Conservation (phyloP, 2,888 invertebrate species). For the Carcina quercana region DNA sequence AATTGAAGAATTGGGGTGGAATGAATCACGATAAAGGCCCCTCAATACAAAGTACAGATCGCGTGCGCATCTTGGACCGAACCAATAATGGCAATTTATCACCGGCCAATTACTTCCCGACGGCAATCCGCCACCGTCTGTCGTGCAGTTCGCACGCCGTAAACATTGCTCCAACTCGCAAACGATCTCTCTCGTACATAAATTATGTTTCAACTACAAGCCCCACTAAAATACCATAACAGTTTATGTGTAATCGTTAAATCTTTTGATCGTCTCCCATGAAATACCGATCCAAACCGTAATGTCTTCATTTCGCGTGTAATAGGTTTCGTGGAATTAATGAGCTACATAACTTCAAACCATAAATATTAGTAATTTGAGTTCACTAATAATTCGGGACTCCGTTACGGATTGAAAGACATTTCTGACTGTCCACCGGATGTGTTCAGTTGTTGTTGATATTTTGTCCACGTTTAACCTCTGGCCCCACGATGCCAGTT, state of each 20-base stretch:
- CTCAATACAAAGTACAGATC: no score
- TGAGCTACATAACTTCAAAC: slow-evolving; percentile 24
- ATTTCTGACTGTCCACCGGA: slow-evolving; percentile 24
- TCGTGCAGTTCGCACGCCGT: slow-evolving; percentile 39
- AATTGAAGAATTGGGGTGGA: no score
- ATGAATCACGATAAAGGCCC: no score
- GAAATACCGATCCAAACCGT: slow-evolving; percentile 16
- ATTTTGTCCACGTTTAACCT: slow-evolving; percentile 56
- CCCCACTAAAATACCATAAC: slow-evolving; percentile 19
- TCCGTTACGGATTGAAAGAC: slow-evolving; percentile 1
- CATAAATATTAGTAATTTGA: slow-evolving; percentile 25
- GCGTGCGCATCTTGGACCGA: slow-evolving; percentile 22
- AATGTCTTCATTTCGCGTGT: slow-evolving; percentile 32
- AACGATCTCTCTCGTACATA: slow-evolving; percentile 27
- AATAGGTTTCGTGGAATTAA: slow-evolving; percentile 33
- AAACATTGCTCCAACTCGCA: slow-evolving; percentile 19
- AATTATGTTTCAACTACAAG: slow-evolving; percentile 28
- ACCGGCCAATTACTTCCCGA: slow-evolving; percentile 32
- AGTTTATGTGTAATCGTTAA: slow-evolving; percentile 21
- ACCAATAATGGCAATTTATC: slow-evolving; percentile 25
- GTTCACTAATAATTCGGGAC: no score
- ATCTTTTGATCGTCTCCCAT: slow-evolving; percentile 31
- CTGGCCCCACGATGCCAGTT: slow-evolving; percentile 37
- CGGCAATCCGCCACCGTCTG: slow-evolving; percentile 33
- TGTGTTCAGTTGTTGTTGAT: slow-evolving; percentile 29